Evolutionary conservation across 2,113 vertebrate species (phyloP).

Genomic region (Dicrurus megarhynchus): DNA sequence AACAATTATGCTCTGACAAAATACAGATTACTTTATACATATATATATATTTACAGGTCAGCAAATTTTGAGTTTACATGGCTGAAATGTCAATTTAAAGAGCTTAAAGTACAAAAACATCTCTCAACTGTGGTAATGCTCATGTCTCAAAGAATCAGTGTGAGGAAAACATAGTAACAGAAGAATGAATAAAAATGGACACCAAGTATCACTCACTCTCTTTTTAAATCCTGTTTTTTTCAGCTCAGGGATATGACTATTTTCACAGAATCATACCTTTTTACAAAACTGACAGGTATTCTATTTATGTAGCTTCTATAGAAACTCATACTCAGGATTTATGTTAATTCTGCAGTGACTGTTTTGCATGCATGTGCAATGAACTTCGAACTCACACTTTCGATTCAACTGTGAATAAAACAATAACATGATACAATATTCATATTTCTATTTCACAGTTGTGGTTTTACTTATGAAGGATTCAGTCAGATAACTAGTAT

Average conservation of each 20-base stretch:
- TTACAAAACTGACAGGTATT: neutral
- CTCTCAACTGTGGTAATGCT: neutral
- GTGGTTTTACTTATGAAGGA: neutral
- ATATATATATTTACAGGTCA: neutral
- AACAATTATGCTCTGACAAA: neutral
- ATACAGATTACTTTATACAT: neutral
- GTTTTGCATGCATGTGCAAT: neutral
- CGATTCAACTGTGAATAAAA: neutral
- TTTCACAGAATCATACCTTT: neutral
- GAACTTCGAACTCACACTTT: neutral
- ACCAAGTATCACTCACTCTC: neutral
- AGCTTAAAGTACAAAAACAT: neutral
- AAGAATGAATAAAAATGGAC: neutral
- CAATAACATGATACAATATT: neutral
- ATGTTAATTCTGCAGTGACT: neutral
- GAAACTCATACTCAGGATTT: neutral
- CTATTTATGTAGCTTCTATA: neutral
- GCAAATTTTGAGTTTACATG: neutral
- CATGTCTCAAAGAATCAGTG: neutral
- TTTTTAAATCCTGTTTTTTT: neutral
- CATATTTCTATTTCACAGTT: neutral
- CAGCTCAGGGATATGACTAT: neutral
- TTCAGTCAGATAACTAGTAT: neutral
- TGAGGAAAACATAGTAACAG: neutral
- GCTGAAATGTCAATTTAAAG: neutral